phyloP scores from a whole-genome alignment of 2,797 vertebrate genomes.

The Pampus argenteus region DNA sequence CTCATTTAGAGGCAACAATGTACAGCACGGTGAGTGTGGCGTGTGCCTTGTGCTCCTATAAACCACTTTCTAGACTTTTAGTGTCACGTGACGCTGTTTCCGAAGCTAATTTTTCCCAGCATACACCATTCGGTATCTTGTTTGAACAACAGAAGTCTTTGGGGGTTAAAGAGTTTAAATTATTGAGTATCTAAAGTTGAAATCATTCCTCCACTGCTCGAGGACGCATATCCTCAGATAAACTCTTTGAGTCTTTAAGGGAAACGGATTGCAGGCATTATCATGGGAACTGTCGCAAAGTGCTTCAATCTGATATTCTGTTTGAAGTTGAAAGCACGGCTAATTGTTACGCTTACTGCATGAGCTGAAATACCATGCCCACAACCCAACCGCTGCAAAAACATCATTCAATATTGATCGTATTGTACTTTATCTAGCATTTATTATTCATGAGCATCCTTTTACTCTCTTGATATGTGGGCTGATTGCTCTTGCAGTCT shows the following conservation, averaged over 20 bases:
- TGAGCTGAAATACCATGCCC: conserved; percentile 7
- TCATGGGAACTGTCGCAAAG: conserved; percentile 23
- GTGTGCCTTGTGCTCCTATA: not conserved
- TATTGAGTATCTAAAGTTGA: conserved; percentile 1
- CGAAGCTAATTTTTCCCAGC: not conserved
- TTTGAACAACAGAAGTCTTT: not conserved
- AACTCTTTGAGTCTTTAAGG: conserved; percentile 6
- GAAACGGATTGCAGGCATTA: not conserved
- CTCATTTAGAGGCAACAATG: no score
- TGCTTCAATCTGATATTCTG: not conserved
- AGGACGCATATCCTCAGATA: not conserved
- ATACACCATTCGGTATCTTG: not conserved
- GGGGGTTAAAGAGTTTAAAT: not conserved
- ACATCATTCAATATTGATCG: conserved; percentile 65
- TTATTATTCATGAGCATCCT: no score
- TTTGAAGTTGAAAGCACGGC: conserved; percentile 26
- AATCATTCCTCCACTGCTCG: not conserved
- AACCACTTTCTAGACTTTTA: not conserved
- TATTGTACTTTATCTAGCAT: conserved; percentile 27
- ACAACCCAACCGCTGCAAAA: conserved; percentile 35
- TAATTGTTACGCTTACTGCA: conserved; percentile 31
- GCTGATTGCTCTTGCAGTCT: conserved; percentile 27
- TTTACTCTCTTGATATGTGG: not conserved
- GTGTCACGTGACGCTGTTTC: not conserved
- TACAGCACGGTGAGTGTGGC: not conserved